Conservation (phyloP, 2,888 invertebrate genomes). For the Acronicta psi region DNA sequence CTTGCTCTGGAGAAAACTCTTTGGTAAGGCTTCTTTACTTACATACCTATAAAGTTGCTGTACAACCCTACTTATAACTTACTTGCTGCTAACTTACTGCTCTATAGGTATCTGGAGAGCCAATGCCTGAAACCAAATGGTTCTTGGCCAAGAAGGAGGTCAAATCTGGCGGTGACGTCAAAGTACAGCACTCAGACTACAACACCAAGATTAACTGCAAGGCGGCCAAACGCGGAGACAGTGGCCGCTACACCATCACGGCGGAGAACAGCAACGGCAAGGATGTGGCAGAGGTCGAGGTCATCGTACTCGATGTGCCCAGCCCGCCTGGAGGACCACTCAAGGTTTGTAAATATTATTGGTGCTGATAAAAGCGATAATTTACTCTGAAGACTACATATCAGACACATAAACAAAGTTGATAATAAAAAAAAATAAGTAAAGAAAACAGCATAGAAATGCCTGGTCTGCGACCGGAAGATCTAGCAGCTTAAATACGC, state of each 20-base stretch:
- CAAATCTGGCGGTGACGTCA: conserved; percentile 92
- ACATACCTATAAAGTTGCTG: background rate
- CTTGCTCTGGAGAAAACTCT: background rate
- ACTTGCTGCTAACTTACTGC: background rate
- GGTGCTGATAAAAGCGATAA: too few relatives aligned
- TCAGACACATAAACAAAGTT: too few relatives aligned
- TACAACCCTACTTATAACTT: background rate
- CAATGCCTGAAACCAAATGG: conserved; percentile 98
- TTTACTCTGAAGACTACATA: too few relatives aligned
- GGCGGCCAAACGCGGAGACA: conserved; percentile 94
- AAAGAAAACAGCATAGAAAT: too few relatives aligned
- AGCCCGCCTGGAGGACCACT: conserved; percentile 97
- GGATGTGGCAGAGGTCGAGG: conserved; percentile 97
- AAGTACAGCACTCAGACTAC: conserved; percentile 95
- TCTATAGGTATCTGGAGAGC: conserved; percentile 93
- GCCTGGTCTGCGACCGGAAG: too few relatives aligned
- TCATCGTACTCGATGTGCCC: conserved; percentile 96
- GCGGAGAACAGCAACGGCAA: conserved; percentile 98
- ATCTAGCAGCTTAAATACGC: too few relatives aligned
- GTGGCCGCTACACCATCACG: conserved; percentile 96
- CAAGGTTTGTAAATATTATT: conserved; percentile 87
- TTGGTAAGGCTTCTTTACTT: conserved; percentile 8
- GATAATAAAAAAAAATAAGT: too few relatives aligned
- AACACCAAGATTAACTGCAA: conserved; percentile 95
- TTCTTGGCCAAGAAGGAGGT: conserved; percentile 94